These are phyloP conservation scores for Hirtodrosophila confusa DNA, from an alignment of 2,888 invertebrate genomes.

Conservation along the genomic window DNA sequence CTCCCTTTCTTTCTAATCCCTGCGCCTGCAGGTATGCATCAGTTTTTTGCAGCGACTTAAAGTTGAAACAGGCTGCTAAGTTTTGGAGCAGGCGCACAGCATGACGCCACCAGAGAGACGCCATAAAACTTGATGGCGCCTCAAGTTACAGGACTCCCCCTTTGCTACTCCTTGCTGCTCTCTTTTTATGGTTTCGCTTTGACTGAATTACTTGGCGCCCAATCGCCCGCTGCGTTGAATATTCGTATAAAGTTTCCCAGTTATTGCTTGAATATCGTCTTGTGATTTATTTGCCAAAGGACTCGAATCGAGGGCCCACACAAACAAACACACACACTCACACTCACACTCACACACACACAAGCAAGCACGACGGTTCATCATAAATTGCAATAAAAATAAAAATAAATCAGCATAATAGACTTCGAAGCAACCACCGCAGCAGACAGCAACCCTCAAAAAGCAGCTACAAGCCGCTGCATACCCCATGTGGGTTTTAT, in stretches of 20 bases:
- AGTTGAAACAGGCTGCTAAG: not conserved
- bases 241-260: conserved; percentile 32
- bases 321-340: conserved; percentile 12
- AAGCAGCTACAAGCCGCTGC: conserved; percentile 3
- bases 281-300: conserved; percentile 68
- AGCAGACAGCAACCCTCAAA: conserved; percentile 57
- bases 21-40: conserved; percentile 70
- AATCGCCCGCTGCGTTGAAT: conserved; percentile 49
- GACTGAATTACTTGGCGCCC: conserved; percentile 64
- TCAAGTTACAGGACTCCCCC: conserved; percentile 35
- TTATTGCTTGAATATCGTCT: conserved; percentile 33
- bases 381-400: conserved; percentile 76
- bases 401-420: conserved; percentile 79
- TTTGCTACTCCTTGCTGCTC: not conserved
- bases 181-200: conserved; percentile 56
- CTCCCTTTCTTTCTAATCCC: conserved; percentile 2
- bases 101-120: conserved; percentile 17
- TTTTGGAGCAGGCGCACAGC: conserved; percentile 17
- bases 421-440: conserved; percentile 67
- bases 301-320: conserved; percentile 33
- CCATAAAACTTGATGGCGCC: conserved; percentile 39
- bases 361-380: conserved; percentile 23
- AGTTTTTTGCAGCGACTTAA: conserved; percentile 25
- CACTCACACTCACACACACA: conserved; percentile 14
- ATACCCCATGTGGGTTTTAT: conserved; percentile 21